These are phyloP conservation scores for Dasysyrphus albostriatus DNA, from an alignment of 2,888 invertebrate genomes.

Conservation along the genomic window DNA sequence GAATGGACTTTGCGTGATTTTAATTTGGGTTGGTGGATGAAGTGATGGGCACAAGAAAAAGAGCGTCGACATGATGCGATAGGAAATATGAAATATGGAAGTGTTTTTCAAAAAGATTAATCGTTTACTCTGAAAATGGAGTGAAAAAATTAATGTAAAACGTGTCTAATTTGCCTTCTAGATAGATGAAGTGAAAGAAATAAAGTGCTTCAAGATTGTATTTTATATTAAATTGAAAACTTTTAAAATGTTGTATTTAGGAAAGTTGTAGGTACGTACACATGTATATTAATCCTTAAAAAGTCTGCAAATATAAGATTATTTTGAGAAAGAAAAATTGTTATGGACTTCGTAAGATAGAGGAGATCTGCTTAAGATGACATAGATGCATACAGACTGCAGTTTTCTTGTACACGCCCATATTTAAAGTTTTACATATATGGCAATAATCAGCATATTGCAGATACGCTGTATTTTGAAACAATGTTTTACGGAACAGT, in stretches of 20 bases:
- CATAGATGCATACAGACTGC: no score
- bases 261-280: no score
- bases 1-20: constrained; percentile 20
- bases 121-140: constrained; percentile 42
- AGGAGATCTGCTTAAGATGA: no score
- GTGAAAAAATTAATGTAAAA: constrained; percentile 53
- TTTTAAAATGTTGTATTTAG: neutral
- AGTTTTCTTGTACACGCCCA: no score
- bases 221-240: neutral
- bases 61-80: constrained; percentile 33
- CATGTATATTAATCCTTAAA: neutral
- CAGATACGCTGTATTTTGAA: no score
- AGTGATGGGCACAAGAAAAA: neutral
- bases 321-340: no score
- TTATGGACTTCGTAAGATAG: no score
- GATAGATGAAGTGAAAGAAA: constrained; percentile 20
- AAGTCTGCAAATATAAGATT: no score
- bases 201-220: neutral
- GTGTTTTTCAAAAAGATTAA: constrained; percentile 57
- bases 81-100: constrained; percentile 60
- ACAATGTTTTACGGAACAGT: no score
- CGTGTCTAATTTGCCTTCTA: constrained; percentile 62
- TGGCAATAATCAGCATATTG: no score
- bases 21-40: constrained; percentile 11
- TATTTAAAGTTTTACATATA: no score